A percentile compares a stretch with the other conserved stretches of the same genome.
Conservation (phyloP, 2,888 invertebrate species). For the Cataglyphis rosenhaueri region DNA sequence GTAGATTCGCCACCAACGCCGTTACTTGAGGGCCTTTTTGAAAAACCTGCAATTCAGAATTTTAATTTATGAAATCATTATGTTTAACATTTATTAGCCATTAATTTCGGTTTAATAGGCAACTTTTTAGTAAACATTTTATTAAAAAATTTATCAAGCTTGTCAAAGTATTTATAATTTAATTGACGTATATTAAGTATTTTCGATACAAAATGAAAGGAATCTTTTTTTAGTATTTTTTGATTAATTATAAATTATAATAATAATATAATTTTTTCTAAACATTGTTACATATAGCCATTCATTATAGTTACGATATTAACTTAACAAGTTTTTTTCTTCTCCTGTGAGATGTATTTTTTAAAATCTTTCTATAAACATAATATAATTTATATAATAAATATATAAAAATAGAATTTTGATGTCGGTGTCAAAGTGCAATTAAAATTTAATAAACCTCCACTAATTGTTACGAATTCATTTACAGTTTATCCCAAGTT, state of each 20-base stretch:
- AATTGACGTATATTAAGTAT: neutral
- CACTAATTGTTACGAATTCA: neutral
- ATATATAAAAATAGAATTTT: neutral
- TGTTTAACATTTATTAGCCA: neutral
- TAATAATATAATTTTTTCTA: neutral
- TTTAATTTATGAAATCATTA: neutral
- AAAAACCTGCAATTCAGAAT: constrained; percentile 87
- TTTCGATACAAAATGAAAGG: neutral
- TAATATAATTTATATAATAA: constrained; percentile 1
- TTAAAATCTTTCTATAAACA: constrained; percentile 6
- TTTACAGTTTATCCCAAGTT: neutral
- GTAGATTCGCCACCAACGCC: constrained; percentile 89
- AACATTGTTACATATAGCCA: neutral
- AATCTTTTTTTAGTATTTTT: neutral
- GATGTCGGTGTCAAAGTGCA: neutral
- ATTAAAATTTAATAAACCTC: neutral
- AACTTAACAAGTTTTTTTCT: neutral
- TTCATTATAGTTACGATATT: neutral
- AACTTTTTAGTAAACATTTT: neutral
- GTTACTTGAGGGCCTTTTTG: constrained; percentile 94
- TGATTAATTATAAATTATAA: neutral
- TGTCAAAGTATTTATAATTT: neutral
- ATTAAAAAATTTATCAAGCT: neutral
- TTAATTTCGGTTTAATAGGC: neutral
- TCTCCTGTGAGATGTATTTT: neutral